Conservation (phyloP, 1,140 invertebrate species). For the Sarcophaga bullata region DNA sequence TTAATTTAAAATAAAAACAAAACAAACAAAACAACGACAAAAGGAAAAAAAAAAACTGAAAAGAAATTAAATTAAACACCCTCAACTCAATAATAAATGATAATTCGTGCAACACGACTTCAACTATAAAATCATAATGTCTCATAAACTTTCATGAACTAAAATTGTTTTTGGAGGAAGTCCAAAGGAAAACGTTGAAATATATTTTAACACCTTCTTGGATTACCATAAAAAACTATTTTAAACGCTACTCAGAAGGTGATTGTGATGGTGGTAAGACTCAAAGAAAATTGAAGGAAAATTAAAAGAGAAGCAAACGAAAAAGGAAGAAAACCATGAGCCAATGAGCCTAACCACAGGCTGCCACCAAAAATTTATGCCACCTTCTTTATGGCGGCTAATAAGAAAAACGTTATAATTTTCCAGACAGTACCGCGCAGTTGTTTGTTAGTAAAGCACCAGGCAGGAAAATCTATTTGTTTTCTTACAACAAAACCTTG, state of each 20-base stretch:
- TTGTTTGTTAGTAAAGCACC: no score
- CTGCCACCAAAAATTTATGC: constrained; percentile 39
- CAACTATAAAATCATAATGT: constrained; percentile 37
- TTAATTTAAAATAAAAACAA: neutral
- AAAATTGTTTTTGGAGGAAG: constrained; percentile 1
- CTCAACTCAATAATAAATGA: constrained; percentile 39
- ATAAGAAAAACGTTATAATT: constrained; percentile 34
- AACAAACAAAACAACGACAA: neutral
- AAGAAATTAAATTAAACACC: constrained; percentile 40
- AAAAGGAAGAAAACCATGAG: constrained; percentile 9
- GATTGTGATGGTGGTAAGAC: neutral
- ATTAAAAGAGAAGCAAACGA: neutral
- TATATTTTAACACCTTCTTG: constrained; percentile 37
- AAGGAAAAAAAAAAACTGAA: constrained; percentile 10
- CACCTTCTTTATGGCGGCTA: constrained; percentile 30
- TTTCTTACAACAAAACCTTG: no score
- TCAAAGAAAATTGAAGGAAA: neutral
- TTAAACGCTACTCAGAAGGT: neutral
- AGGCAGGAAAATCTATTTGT: no score
- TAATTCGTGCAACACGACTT: constrained; percentile 40
- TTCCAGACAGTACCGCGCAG: neutral
- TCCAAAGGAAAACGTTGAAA: neutral
- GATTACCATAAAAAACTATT: constrained; percentile 36
- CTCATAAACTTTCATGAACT: constrained; percentile 28
- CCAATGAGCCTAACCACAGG: constrained; percentile 23